Evolutionary conservation across 2,797 vertebrate genomes (phyloP).

Genomic region (Sebastes jordani): DNA sequence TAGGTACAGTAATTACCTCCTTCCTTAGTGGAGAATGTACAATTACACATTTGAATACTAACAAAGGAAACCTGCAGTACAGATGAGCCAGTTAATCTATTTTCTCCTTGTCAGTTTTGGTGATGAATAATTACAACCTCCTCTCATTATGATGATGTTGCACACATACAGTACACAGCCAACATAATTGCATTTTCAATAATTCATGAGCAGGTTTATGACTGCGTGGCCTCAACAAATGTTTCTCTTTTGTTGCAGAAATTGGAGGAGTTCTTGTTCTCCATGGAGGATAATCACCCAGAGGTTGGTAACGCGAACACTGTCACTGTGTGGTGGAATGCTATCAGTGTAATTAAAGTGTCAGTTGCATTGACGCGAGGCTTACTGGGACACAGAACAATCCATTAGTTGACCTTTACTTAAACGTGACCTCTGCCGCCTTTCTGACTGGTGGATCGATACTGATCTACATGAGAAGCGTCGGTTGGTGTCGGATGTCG

Average conservation of each 20-base stretch:
- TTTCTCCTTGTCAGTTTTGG: conserved; percentile 68
- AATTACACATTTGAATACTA: conserved; percentile 63
- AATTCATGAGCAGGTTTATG: conserved; percentile 75
- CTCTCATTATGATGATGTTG: conserved; percentile 65
- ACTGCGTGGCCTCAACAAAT: conserved; percentile 65
- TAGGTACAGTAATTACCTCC: conserved; percentile 70
- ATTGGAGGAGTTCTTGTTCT: conserved; percentile 83
- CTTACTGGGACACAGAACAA: conserved; percentile 21
- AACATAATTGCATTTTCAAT: conserved; percentile 75
- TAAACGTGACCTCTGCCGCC: conserved; percentile 53
- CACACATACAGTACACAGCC: conserved; percentile 60
- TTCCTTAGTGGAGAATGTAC: conserved; percentile 54
- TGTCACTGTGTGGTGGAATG: conserved; percentile 21
- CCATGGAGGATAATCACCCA: conserved; percentile 80
- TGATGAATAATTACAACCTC: conserved; percentile 77
- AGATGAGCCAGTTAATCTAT: conserved; percentile 66
- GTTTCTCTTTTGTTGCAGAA: conserved; percentile 81
- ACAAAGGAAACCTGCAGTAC: conserved; percentile 63
- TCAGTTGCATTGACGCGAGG: conserved; percentile 7
- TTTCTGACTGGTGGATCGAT: conserved; percentile 48
- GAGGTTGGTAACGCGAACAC: conserved; percentile 74
- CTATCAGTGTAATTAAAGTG: conserved; percentile 46
- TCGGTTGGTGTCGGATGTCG: not conserved
- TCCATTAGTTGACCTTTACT: conserved; percentile 59
- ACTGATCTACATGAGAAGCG: conserved; percentile 49